Percentiles rank a stretch among this genome's conserved stretches.
Conservation (phyloP, 2,888 invertebrate genomes). For the Pyralis farinalis region DNA sequence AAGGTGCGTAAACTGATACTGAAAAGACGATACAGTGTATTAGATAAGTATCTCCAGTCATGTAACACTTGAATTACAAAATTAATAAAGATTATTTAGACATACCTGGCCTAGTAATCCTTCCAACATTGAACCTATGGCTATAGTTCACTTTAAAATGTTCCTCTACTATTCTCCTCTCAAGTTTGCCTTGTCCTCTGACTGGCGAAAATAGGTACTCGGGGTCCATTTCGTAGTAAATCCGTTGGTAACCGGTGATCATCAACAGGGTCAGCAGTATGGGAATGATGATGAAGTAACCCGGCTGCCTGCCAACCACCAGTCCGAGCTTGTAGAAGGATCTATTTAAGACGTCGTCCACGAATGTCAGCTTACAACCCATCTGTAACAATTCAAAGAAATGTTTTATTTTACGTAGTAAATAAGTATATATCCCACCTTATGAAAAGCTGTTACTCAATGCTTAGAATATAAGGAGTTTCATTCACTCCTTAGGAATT, state of each 20-base stretch:
- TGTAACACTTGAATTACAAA: too few relatives aligned
- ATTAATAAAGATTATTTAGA: too few relatives aligned
- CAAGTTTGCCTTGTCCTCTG: slow-evolving; percentile 91
- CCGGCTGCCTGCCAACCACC: slow-evolving; percentile 89
- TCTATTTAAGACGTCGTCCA: slow-evolving; percentile 89
- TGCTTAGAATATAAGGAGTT: too few relatives aligned
- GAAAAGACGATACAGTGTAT: too few relatives aligned
- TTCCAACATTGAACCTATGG: slow-evolving; percentile 90
- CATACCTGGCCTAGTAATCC: slow-evolving; percentile 92
- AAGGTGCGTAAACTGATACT: too few relatives aligned
- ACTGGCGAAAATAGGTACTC: slow-evolving; percentile 96
- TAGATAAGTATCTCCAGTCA: too few relatives aligned
- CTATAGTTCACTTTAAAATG: slow-evolving; percentile 94
- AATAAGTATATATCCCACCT: too few relatives aligned
- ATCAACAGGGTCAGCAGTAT: slow-evolving; percentile 89
- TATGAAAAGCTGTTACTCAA: too few relatives aligned
- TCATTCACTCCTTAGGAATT: too few relatives aligned
- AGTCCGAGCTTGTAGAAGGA: slow-evolving; percentile 91
- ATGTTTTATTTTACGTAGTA: too few relatives aligned
- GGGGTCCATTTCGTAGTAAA: slow-evolving; percentile 95
- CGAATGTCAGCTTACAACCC: slow-evolving; percentile 87
- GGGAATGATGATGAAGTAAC: slow-evolving; percentile 94
- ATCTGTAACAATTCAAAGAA: slow-evolving; percentile 79
- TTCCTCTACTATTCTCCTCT: slow-evolving; percentile 90
- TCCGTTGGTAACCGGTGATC: slow-evolving; percentile 92